Evolutionary conservation across 2,797 vertebrate species (phyloP).

Genomic region (Hoplostethus mediterraneus): DNA sequence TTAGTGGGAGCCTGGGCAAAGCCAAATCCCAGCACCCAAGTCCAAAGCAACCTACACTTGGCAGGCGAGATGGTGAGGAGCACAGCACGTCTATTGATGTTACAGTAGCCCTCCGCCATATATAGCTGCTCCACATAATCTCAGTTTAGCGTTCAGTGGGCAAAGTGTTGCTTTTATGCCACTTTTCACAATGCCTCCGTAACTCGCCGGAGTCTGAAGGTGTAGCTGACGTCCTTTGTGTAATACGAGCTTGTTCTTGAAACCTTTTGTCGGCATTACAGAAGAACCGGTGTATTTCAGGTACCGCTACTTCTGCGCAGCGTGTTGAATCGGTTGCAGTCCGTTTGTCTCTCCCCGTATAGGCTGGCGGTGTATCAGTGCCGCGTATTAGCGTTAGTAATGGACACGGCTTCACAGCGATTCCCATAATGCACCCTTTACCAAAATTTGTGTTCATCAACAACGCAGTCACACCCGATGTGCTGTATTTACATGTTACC

Average conservation of each 20-base stretch:
- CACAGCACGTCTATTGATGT: slow-evolving; percentile 58
- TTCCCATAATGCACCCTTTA: slow-evolving; percentile 3
- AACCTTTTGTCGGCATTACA: slow-evolving; percentile 23
- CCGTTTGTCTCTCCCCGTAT: slow-evolving; percentile 15
- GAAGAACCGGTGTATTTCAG: neutral
- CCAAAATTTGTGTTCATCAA: neutral
- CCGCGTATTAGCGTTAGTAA: slow-evolving; percentile 15
- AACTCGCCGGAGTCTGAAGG: slow-evolving; percentile 39
- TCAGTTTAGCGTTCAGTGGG: slow-evolving; percentile 68
- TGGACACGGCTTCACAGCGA: slow-evolving; percentile 44
- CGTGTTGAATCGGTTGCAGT: slow-evolving; percentile 18
- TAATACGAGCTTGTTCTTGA: neutral
- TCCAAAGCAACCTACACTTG: slow-evolving; percentile 84
- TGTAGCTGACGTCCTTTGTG: slow-evolving; percentile 28
- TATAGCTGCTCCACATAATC: slow-evolving; percentile 65
- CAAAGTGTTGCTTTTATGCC: slow-evolving; percentile 57
- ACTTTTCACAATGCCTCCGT: slow-evolving; percentile 51
- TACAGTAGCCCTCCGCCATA: slow-evolving; percentile 50
- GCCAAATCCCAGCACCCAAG: slow-evolving; percentile 73
- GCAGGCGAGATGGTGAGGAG: slow-evolving; percentile 76
- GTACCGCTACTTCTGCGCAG: neutral
- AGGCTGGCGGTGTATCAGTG: slow-evolving; percentile 43
- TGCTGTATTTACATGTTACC: neutral
- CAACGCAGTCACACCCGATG: neutral
- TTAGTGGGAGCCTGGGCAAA: slow-evolving; percentile 65